Conservation (phyloP, 2,113 vertebrate genomes). For the Diadophis punctatus region DNA sequence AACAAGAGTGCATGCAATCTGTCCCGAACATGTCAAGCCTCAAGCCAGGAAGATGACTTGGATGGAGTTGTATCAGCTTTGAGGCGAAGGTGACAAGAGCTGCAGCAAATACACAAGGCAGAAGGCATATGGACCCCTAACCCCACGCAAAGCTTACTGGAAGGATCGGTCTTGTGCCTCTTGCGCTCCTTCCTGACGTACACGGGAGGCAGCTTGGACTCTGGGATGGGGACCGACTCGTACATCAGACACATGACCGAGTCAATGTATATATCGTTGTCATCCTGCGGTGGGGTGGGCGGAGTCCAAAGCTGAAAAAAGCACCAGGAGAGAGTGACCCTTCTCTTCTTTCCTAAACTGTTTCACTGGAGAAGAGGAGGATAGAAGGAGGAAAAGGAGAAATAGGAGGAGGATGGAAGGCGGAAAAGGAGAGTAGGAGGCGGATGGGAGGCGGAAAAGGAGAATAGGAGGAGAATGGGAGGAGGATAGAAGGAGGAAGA, state of each 20-base stretch:
- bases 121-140: not conserved
- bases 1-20: not conserved
- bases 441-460: too few relatives aligned
- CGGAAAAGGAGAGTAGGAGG: too few relatives aligned
- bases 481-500: too few relatives aligned
- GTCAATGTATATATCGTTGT: constrained; percentile 91
- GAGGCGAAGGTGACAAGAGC: not conserved
- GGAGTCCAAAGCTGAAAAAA: constrained; percentile 86
- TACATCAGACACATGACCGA: constrained; percentile 94
- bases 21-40: not conserved
- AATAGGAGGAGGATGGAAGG: too few relatives aligned
- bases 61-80: not conserved
- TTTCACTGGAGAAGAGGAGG: too few relatives aligned
- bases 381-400: not conserved
- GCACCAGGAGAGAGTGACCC: not conserved
- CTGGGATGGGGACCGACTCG: constrained; percentile 83
- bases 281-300: constrained; percentile 90
- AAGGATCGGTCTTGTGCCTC: constrained; percentile 84
- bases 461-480: too few relatives aligned
- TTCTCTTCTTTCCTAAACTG: too few relatives aligned
- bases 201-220: constrained; percentile 85
- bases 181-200: constrained; percentile 90
- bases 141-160: constrained; percentile 64
- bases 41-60: not conserved
- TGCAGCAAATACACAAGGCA: not conserved